phyloP scores from a whole-genome alignment of 2,888 invertebrate genomes.

The Drosophila seclusa region DNA sequence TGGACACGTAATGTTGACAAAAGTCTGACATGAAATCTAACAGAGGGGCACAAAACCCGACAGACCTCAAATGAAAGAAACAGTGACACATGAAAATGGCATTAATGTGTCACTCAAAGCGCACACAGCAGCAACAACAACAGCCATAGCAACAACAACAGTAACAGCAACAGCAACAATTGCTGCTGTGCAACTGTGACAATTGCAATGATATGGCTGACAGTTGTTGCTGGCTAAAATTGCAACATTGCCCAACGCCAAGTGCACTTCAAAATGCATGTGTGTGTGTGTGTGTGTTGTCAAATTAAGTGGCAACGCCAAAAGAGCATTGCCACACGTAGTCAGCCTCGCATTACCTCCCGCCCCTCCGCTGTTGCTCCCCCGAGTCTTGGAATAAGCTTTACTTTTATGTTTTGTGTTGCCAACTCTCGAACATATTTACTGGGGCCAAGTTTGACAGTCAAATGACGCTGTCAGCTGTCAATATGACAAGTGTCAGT shows the following conservation, averaged over 20 bases:
- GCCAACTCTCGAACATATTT: slow-evolving; percentile 53
- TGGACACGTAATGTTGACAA: slow-evolving; percentile 81
- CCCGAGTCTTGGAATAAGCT: slow-evolving; percentile 13
- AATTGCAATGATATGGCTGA: slow-evolving; percentile 77
- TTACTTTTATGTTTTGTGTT: slow-evolving; percentile 20
- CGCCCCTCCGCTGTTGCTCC: not conserved
- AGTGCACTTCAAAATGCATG: slow-evolving; percentile 47
- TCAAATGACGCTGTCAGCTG: slow-evolving; percentile 84
- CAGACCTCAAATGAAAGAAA: slow-evolving; percentile 78
- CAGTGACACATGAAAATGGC: slow-evolving; percentile 82
- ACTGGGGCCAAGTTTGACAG: slow-evolving; percentile 74
- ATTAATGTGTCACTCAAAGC: slow-evolving; percentile 83
- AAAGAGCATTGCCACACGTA: slow-evolving; percentile 63
- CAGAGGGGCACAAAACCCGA: slow-evolving; percentile 52
- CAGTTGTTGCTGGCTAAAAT: slow-evolving; percentile 69
- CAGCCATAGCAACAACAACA: slow-evolving; percentile 37
- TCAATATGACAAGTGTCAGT: slow-evolving; percentile 84
- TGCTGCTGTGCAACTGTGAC: slow-evolving; percentile 60
- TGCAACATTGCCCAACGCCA: slow-evolving; percentile 77
- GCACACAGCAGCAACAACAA: slow-evolving; percentile 58
- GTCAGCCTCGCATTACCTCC: slow-evolving; percentile 17
- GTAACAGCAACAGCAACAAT: not conserved
- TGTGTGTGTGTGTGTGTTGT: slow-evolving; percentile 41
- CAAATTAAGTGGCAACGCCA: slow-evolving; percentile 79
- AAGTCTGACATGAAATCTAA: slow-evolving; percentile 80